Base-by-base conservation (phyloP, 2,797 vertebrate species). In the Siniperca undulata region DNA sequence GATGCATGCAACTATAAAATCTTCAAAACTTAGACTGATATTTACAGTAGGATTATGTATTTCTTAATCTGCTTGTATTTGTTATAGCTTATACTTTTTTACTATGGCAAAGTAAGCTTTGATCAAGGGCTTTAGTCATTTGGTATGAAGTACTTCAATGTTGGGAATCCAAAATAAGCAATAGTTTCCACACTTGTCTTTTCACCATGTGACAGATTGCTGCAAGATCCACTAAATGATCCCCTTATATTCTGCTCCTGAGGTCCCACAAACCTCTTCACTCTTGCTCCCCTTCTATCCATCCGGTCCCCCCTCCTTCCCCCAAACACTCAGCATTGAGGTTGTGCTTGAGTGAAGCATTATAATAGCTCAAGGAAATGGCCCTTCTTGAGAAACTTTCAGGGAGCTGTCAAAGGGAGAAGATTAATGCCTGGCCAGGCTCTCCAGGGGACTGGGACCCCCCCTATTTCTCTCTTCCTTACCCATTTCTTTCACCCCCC, bases 331-430 rank as follows among this genome's bases (percentile, higher is more conserved):
- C 85, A 91, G 82, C 80, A 76, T 77, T 59, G 86, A 86, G 91
- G 93, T 92, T 93, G 93, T 94, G 95, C 94, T 94, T 95, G 94
- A 96, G 84, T 94, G 94, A 95, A 94, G 95, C 93, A 92, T 95
- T 96, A 95, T 96, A 96, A 96, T 95, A 93, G 93, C 95, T 94
- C 84, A 95, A 95, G 95, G 95, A 96, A 96, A 96, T 93, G 90
- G 91, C 82, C 92, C 92, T 95, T 94, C 95, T 96, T 93, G 91
- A 96, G 94, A 95, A 96, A 95, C 94, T 95, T 95, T 95, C 92
- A 90, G 90, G 77, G 93, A 94, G 94, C 95, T 96, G 95, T 96
- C 96, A 95, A 91, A 93, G 82, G 87, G 86, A 91, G 93, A 96
- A 96, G 95, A 96, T 96, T 95, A 96, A 96, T 96, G 94, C 89